Evolutionary conservation across 2,888 invertebrate species (phyloP).

Genomic region (Incurvaria masculella): DNA sequence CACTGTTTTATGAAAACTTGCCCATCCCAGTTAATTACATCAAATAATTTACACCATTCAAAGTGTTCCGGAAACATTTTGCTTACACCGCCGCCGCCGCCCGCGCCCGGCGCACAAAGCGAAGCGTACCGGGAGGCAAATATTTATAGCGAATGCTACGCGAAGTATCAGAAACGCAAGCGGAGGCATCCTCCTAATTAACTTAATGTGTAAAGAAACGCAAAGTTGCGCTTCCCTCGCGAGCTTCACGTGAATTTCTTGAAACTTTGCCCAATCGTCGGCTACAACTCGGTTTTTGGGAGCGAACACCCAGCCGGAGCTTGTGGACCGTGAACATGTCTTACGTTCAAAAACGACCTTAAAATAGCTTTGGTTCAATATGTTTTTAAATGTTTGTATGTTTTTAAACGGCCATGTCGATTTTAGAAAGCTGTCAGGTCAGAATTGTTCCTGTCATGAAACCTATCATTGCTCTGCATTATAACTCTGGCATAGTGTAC

Average conservation of each 20-base stretch:
- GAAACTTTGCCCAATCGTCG: constrained; percentile 36
- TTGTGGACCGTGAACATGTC: too few species aligned
- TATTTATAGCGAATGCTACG: constrained; percentile 35
- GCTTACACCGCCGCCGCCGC: constrained; percentile 37
- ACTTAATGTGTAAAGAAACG: constrained; percentile 47
- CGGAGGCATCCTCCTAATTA: constrained; percentile 46
- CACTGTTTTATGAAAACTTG: too few species aligned
- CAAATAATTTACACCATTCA: constrained; percentile 28
- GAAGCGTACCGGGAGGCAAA: constrained; percentile 41
- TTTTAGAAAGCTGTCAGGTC: too few species aligned
- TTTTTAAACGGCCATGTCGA: too few species aligned
- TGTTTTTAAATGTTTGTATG: too few species aligned
- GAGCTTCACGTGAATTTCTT: constrained; percentile 36
- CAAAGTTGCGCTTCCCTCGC: constrained; percentile 29
- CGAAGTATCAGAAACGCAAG: constrained; percentile 44
- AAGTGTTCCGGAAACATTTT: constrained; percentile 45
- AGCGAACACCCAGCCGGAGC: too few species aligned
- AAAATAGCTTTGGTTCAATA: too few species aligned
- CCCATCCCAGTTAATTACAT: too few species aligned
- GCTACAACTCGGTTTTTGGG: constrained; percentile 29
- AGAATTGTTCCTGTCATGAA: too few species aligned
- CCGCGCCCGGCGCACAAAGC: constrained; percentile 35
- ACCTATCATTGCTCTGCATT: too few species aligned
- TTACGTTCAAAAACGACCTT: too few species aligned
- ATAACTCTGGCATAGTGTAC: too few species aligned